Evolutionary conservation across 2,888 invertebrate genomes (phyloP), one percentile per base, ranked within the genome.

Genomic region (Lottia gigantea): DNA sequence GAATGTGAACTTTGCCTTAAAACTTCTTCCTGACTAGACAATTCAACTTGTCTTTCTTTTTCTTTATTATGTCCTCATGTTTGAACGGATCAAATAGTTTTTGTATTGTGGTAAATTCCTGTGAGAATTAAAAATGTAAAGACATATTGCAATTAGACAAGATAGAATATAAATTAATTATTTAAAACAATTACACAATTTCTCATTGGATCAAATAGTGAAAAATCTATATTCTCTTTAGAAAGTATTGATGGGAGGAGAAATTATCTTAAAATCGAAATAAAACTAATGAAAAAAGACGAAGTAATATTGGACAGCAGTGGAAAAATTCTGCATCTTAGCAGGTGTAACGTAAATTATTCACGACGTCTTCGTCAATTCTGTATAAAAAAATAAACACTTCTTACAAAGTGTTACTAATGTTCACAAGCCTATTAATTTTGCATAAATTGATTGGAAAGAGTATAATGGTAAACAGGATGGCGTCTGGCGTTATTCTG

Each of bases 381-480:
- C 62, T 16, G 67, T 62, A 40, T 62, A 19, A 62, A 62, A n/a
- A 46, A 62, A 62, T 62, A 68, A 45, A 68, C 46, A 68, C 47
- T 62, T 62, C 62, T 62, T 68, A 68, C 62, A 68, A 68, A 55
- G 40, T 23, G 46, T 46, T 45, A 40, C 62, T 62, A 19, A 68
- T 68, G 67, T 62, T 62, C 66, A 62, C 62, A 62, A 49, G 46
- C 15, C 62, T 71, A 71, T 71, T 66, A 71, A 71, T 71, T 71
- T 71, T 71, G 66, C 71, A 71, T 71, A 71, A 71, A 71, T 71
- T 71, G 71, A 71, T 71, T 66, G 55, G 19, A 31, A 23, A 31
- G 62, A 23, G 46, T 61, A 67, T 68, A 68, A 62, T 23, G 62
- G 19, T 45, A 25, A 46, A 55, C 23, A 19, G 23, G 55, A 23